Evolutionary conservation across 2,797 vertebrate genomes (phyloP), one percentile per base, ranked within the genome.

Genomic region (Chaenodraco wilsoni): DNA sequence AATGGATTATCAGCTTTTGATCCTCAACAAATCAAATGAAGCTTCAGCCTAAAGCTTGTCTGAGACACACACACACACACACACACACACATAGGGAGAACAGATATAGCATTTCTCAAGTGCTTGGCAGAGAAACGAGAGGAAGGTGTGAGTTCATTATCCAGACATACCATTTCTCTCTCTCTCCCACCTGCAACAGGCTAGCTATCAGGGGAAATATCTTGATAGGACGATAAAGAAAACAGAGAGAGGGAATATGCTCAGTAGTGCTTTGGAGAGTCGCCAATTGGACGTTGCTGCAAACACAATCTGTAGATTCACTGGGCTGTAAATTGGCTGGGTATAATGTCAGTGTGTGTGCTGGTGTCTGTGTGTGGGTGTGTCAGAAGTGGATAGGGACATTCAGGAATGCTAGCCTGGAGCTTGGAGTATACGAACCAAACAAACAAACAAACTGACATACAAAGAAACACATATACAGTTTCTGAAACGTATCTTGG

Each of bases 291-390:
- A 90, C 87, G 86, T 91, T 71, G 79, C 85, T 77, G 87, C 86
- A 90, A 91, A 92, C 78, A 84, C 91, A 92, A 92, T 93, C 87
- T 89, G 83, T 75, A 85, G 81, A 85, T 90, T 81, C 87, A 86
- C 84, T 52, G 84, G 69, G 79, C 81, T 84, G 76, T 88, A 91
- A 92, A 92, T 90, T 93, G 87, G 84, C 56, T 75, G 58, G 33
- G 78, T 83, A 71, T 85, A 84, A 86, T 89, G 84, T 82, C 45
- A 15, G 62, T 82, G 72, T 81, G 76, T 76, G 63, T 58, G 69
- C 63, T 62, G 44, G 66, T 76, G 59, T 65, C 68, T 71, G 67
- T 76, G 67, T 49, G 60, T 60, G 72, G 59, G 72, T 78, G 76
- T 82, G 72, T 86, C 81, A 69, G 72, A 69, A 66, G 64, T 69